Conservation (phyloP, 2,113 vertebrate species). For the Rhinolophus sinicus region DNA sequence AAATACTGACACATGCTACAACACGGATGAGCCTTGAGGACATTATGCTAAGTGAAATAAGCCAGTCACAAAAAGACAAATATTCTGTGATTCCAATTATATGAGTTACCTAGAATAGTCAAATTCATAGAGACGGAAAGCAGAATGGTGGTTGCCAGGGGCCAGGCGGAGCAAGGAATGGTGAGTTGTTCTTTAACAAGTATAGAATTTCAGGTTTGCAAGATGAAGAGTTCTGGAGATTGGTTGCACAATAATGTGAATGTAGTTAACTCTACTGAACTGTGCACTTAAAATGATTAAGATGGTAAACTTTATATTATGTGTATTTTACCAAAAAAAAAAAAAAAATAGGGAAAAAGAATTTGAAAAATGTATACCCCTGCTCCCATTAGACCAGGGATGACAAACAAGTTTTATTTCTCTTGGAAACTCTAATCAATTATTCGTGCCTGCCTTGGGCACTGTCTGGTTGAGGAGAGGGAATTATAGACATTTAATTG, state of each 20-base stretch:
- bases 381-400: background rate
- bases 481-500: background rate
- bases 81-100: background rate
- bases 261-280: background rate
- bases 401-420: background rate
- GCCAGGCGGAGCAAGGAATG: too few relatives aligned
- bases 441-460: background rate
- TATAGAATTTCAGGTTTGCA: background rate
- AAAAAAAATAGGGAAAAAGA: background rate
- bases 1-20: background rate
- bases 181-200: background rate
- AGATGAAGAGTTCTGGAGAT: background rate
- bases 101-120: background rate
- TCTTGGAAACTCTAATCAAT: conserved; percentile 3
- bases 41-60: background rate
- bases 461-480: background rate
- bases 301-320: background rate
- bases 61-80: background rate
- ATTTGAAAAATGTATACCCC: conserved; percentile 8
- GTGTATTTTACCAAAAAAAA: background rate
- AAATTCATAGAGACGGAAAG: background rate
- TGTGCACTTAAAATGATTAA: background rate
- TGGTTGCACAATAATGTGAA: background rate
- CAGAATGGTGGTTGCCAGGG: background rate
- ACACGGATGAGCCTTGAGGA: background rate